These are phyloP conservation scores for Melipona quadrifasciata DNA, from an alignment of 1,140 invertebrate genomes.

Conservation along the genomic window DNA sequence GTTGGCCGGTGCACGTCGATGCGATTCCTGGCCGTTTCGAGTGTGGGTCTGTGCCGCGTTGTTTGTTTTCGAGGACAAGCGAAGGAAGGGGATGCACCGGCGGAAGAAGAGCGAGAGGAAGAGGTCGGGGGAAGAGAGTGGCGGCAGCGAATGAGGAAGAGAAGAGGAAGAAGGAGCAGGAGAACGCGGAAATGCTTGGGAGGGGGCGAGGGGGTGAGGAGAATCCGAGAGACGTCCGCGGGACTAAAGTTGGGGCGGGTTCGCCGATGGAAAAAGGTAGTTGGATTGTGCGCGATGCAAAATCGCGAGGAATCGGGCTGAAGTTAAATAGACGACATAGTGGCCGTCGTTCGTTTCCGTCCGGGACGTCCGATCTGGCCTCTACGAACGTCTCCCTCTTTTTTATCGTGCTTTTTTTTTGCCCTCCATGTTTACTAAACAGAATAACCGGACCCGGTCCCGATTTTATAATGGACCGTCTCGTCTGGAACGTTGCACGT, in stretches of 20 bases:
- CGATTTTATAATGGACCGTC: constrained; percentile 40
- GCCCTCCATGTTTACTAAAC: constrained; percentile 50
- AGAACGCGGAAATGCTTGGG: constrained; percentile 14
- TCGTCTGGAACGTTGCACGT: constrained; percentile 2
- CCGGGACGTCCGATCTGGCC: constrained; percentile 27
- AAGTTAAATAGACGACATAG: constrained; percentile 70
- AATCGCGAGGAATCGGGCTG: constrained; percentile 64
- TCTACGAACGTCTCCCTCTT: constrained; percentile 24
- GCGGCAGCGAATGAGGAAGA: constrained; percentile 14
- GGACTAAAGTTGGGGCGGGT: neutral
- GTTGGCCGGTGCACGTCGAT: constrained; percentile 66
- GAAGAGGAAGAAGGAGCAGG: constrained; percentile 25
- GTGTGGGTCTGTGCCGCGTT: constrained; percentile 64
- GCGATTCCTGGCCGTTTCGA: constrained; percentile 48
- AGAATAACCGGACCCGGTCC: constrained; percentile 19
- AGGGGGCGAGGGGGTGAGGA: neutral
- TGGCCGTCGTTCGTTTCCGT: constrained; percentile 57
- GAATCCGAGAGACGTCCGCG: constrained; percentile 6
- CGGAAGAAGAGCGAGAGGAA: neutral
- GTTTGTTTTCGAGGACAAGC: constrained; percentile 69
- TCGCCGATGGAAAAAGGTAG: constrained; percentile 20
- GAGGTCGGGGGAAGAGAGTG: neutral
- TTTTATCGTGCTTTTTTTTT: constrained; percentile 43
- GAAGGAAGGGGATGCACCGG: neutral
- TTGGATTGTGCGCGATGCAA: constrained; percentile 59